phyloP scores from a whole-genome alignment of 2,797 vertebrate species.

The Spinibarbus caldwelli region DNA sequence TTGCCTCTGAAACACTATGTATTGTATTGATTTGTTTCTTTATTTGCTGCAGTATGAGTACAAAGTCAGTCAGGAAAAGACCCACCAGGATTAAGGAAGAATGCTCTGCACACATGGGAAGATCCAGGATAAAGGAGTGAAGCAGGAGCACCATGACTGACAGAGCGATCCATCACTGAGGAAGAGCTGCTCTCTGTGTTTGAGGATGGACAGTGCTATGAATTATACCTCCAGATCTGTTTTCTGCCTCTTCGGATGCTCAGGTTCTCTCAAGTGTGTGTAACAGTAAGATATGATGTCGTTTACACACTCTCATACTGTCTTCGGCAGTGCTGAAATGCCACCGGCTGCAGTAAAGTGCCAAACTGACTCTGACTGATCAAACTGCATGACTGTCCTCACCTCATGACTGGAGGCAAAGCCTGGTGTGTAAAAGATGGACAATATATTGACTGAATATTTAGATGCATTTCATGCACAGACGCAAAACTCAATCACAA shows the following conservation, averaged over 20 bases:
- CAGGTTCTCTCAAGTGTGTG: slow-evolving; percentile 26
- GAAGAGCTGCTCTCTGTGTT: not conserved
- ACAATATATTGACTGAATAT: not conserved
- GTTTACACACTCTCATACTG: slow-evolving; percentile 43
- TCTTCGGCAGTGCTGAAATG: slow-evolving; percentile 39
- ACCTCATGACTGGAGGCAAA: not conserved
- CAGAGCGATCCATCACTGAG: not conserved
- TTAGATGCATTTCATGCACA: not conserved
- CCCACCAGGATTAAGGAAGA: slow-evolving; percentile 86
- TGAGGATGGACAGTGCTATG: not conserved
- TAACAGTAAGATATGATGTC: not conserved
- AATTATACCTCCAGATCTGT: slow-evolving; percentile 5
- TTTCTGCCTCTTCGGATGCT: not conserved
- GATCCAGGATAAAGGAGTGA: not conserved
- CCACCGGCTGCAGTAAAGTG: slow-evolving; percentile 65
- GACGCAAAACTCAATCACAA: not conserved
- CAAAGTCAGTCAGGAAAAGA: slow-evolving; percentile 89
- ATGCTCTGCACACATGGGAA: slow-evolving; percentile 48
- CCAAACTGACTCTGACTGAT: slow-evolving; percentile 63
- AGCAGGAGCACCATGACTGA: not conserved
- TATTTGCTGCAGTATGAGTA: slow-evolving; percentile 86
- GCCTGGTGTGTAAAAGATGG: not conserved
- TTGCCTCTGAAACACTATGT: not conserved
- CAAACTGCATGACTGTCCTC: not conserved
- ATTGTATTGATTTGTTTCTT: not conserved